Percentiles rank a stretch among this genome's conserved stretches.
These are phyloP conservation scores for Microvelia longipes DNA, from an alignment of 1,140 invertebrate species.

Conservation along the genomic window DNA sequence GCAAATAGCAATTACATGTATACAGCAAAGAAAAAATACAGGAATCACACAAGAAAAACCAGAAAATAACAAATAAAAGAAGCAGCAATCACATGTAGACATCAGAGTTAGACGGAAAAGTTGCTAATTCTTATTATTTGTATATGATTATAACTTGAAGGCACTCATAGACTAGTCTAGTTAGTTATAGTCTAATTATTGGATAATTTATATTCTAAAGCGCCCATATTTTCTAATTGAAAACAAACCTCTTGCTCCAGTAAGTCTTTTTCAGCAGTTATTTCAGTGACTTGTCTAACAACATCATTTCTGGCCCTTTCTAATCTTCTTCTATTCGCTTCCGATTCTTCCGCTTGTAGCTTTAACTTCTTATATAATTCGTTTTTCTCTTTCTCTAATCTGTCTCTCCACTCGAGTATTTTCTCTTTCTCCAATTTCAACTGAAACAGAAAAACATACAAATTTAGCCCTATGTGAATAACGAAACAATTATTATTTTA, in stretches of 20 bases:
- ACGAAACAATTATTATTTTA: neutral
- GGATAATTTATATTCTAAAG: no score
- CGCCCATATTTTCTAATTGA: no score
- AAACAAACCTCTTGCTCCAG: constrained; percentile 43
- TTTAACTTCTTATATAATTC: constrained; percentile 34
- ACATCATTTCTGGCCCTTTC: constrained; percentile 42
- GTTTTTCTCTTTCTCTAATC: constrained; percentile 33
- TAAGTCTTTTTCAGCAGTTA: constrained; percentile 40
- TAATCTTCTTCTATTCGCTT: constrained; percentile 36
- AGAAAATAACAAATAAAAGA: no score
- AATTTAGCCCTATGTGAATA: neutral
- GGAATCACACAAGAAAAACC: no score
- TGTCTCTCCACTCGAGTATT: constrained; percentile 30
- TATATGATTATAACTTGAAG: no score
- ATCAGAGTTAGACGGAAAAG: no score
- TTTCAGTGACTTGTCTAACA: constrained; percentile 40
- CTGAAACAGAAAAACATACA: constrained; percentile 24
- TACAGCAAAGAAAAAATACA: no score
- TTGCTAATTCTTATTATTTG: no score
- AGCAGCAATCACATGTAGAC: no score
- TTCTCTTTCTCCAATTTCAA: constrained; percentile 32
- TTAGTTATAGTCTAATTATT: no score
- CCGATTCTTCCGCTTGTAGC: constrained; percentile 39
- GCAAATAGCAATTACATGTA: no score
- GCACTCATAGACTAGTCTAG: no score